Conservation (phyloP, 92 coral and sea anemone genomes). For the Desmophyllum pertusum region DNA sequence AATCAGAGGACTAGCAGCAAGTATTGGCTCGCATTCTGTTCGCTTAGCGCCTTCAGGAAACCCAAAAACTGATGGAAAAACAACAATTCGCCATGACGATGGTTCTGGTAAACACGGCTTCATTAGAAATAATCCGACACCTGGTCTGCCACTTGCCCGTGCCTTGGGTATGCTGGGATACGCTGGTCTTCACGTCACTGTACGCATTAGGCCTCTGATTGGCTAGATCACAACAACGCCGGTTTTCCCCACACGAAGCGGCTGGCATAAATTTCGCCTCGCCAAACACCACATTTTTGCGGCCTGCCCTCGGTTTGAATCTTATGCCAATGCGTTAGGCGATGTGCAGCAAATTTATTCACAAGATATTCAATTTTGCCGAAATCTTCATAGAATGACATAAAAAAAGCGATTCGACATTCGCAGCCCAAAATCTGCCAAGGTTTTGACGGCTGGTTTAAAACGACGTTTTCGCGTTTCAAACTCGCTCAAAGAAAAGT, state of each 20-base stretch:
- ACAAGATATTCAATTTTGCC: background rate
- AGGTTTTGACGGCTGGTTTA: background rate
- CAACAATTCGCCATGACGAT: conserved; percentile 99
- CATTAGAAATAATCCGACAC: conserved; percentile 95
- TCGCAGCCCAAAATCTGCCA: background rate
- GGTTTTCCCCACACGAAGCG: conserved; percentile 68
- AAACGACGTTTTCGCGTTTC: background rate
- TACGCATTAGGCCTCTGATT: conserved; percentile 61
- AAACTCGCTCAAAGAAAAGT: background rate
- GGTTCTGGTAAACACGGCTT: conserved; percentile 97
- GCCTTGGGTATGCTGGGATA: conserved; percentile 88
- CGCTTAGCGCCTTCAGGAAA: conserved; percentile 68
- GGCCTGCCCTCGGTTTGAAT: conserved; percentile 63
- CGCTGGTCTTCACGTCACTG: conserved; percentile 79
- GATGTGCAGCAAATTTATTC: conserved; percentile 1
- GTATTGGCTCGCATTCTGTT: conserved; percentile 37
- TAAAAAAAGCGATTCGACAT: background rate
- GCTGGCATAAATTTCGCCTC: conserved; percentile 65
- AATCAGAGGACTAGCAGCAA: conserved; percentile 31
- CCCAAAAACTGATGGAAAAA: conserved; percentile 90
- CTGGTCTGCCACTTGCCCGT: conserved; percentile 87
- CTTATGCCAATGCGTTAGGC: conserved; percentile 56
- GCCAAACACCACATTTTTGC: conserved; percentile 79
- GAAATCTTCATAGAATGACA: background rate
- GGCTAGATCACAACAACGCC: conserved; percentile 68